Evolutionary conservation across 1,140 invertebrate species (phyloP).

Genomic region (Cheumatopsyche charites): DNA sequence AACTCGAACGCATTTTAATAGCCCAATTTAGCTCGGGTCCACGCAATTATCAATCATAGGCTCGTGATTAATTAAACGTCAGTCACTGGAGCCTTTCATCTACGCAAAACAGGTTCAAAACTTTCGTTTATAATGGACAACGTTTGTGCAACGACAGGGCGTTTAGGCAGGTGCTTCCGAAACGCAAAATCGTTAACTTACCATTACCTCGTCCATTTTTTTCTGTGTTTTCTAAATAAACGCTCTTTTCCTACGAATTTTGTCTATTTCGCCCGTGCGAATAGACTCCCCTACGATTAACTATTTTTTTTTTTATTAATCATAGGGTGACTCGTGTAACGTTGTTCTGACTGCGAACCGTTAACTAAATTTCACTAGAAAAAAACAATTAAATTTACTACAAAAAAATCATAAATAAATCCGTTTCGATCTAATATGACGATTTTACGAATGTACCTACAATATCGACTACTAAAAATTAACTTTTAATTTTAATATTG

Average conservation of each 20-base stretch:
- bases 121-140: conserved; percentile 16
- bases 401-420: too few relatives aligned
- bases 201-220: conserved; percentile 22
- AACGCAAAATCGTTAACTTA: conserved; percentile 16
- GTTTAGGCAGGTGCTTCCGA: conserved; percentile 15
- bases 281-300: background rate
- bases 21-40: background rate
- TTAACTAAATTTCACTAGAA: too few relatives aligned
- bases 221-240: conserved; percentile 1
- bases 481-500: background rate
- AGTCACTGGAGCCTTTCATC: conserved; percentile 12
- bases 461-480: too few relatives aligned
- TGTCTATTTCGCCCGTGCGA: conserved; percentile 13
- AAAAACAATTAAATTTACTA: too few relatives aligned
- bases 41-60: background rate
- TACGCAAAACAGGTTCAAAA: conserved; percentile 16
- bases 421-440: too few relatives aligned
- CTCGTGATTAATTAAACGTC: conserved; percentile 19
- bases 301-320: too few relatives aligned
- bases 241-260: background rate
- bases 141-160: conserved; percentile 5
- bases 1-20: background rate
- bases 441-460: too few relatives aligned
- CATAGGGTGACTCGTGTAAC: too few relatives aligned
- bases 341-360: too few relatives aligned